A percentile compares a stretch with the other conserved stretches of the same genome.
Evolutionary conservation across 2,113 vertebrate genomes (phyloP).

Genomic region (Thamnophis sirtalis): DNA sequence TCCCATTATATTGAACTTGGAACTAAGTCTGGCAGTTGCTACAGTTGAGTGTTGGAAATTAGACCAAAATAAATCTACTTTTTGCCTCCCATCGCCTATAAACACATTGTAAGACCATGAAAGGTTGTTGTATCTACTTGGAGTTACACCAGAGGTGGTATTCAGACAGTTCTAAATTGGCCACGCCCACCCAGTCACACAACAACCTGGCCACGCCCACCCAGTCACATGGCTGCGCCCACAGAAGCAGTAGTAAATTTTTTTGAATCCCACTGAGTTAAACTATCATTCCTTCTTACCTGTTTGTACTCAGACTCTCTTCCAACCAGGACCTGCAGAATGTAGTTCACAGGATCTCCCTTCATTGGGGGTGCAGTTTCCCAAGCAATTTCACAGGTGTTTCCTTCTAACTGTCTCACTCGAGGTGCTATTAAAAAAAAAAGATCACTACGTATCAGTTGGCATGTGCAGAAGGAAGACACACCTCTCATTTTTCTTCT

Average conservation of each 20-base stretch:
- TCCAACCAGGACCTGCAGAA: constrained; percentile 91
- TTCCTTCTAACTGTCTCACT: constrained; percentile 91
- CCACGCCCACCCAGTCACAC: too few relatives aligned
- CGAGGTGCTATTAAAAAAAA: constrained; percentile 79
- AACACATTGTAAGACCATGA: too few relatives aligned
- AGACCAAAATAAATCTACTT: background rate
- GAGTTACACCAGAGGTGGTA: background rate
- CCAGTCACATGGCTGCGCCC: too few relatives aligned
- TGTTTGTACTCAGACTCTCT: constrained; percentile 96
- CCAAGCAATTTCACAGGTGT: constrained; percentile 91
- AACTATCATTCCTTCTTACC: constrained; percentile 66
- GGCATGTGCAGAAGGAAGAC: background rate
- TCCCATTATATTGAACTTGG: background rate
- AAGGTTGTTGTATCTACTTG: background rate
- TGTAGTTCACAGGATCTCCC: constrained; percentile 88
- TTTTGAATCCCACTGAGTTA: background rate
- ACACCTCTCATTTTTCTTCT: background rate
- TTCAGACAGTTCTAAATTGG: too few relatives aligned
- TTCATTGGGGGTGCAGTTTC: constrained; percentile 91
- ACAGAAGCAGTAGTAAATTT: too few relatives aligned
- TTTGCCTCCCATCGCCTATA: background rate
- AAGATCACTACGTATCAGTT: background rate
- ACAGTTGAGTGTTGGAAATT: background rate
- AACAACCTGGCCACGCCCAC: too few relatives aligned
- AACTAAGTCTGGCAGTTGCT: background rate